phyloP scores from a whole-genome alignment of 1,140 invertebrate species.

The Papilio machaon region DNA sequence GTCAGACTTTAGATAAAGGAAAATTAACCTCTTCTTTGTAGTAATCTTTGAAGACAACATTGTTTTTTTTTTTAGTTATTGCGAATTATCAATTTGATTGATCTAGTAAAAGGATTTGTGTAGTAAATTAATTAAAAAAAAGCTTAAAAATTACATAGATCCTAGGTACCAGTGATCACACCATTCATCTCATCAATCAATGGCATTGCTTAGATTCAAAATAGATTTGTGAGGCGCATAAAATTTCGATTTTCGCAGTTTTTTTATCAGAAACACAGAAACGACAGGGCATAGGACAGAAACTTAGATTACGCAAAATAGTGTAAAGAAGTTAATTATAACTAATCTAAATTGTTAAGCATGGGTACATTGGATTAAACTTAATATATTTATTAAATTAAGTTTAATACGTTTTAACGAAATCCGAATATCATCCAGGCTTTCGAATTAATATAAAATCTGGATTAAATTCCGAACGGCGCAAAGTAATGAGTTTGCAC shows the following conservation, averaged over 20 bases:
- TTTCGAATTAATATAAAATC: conserved; percentile 9
- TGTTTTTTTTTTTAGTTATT: neutral
- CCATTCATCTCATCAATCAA: too few relatives aligned
- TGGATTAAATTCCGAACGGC: neutral
- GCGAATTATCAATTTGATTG: neutral
- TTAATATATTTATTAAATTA: neutral
- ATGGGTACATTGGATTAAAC: neutral
- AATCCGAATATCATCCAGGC: neutral
- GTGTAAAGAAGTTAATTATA: neutral
- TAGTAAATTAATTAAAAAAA: too few relatives aligned
- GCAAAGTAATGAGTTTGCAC: neutral
- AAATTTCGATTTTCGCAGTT: too few relatives aligned
- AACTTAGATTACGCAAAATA: neutral
- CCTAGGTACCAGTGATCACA: too few relatives aligned
- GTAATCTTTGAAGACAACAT: neutral
- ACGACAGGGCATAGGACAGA: too few relatives aligned
- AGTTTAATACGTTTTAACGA: neutral
- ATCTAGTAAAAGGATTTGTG: neutral
- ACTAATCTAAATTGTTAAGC: neutral
- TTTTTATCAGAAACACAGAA: too few relatives aligned
- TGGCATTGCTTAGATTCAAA: too few relatives aligned
- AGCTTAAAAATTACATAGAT: too few relatives aligned
- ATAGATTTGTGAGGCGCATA: too few relatives aligned
- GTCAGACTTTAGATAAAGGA: conserved; percentile 11
- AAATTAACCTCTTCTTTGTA: conserved; percentile 22